Evolutionary conservation across 2,797 vertebrate genomes (phyloP), one percentile per base, ranked within the genome.

Genomic region (Oryzias sinensis): DNA sequence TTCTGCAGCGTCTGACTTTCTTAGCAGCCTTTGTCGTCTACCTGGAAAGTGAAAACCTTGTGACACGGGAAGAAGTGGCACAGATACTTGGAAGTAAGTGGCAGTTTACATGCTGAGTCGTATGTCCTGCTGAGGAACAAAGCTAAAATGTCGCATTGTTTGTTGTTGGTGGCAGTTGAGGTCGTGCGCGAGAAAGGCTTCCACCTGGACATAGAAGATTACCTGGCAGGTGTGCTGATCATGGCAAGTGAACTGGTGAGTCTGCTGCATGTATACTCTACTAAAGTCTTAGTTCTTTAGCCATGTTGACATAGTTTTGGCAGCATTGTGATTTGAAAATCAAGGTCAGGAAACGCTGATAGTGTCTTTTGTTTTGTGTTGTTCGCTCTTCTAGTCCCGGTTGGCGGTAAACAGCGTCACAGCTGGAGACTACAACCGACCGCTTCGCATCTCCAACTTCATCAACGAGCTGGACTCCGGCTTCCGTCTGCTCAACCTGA

Each of bases 381-480:
- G 3, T 47, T 16, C 51, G 15, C n/a, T 11, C 14, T 6, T 2
- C 0, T 58, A 99, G 97, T 95, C 96, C 0, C 91, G 97, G 17
- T 81, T 99, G 72, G 97, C 97, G 0, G 96, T 99, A 41, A 99
- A 99, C 91, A 99, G 97, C 1, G 97, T 99, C 80, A 99, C 96
- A 0, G 94, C 97, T 0, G 96, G 97, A 2, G 96, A 99, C 83
- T 99, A 99, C 68, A 81, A 79, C 13, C 93, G 97, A 7, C 97
- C 97, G 0, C 93, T 99, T 0, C 95, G 97, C 68, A 98, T 99
- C 88, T 96, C 97, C 14, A 77, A 94, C 70, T 99, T 99, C 57
- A 98, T 99, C 92, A 98, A 98, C 0, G 95, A 98, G 85, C 89
- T 99, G 87, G 97, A 99, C 88, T 97, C 96, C 0, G 97, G 97